Percentiles rank a stretch among this genome's conserved stretches.
phyloP scores from a whole-genome alignment of 1,140 invertebrate species.

The Metopolophium dirhodum region DNA sequence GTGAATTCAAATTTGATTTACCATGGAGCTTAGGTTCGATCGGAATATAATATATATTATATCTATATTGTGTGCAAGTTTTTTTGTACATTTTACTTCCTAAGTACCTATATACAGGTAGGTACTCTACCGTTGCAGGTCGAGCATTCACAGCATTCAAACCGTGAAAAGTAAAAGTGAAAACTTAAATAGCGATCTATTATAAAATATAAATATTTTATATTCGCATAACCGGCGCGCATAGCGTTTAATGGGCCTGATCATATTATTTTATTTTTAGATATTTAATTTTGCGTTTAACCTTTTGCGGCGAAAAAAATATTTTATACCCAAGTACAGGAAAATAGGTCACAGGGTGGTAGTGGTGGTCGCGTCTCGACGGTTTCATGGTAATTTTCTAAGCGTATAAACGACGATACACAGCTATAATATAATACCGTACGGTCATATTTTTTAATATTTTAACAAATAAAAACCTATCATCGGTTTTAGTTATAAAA shows the following conservation, averaged over 20 bases:
- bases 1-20: neutral
- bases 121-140: neutral
- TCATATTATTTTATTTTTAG: neutral
- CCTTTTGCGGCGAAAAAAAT: neutral
- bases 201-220: neutral
- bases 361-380: neutral
- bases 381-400: neutral
- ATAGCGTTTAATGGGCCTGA: neutral
- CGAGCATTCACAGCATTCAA: neutral
- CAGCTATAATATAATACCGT: neutral
- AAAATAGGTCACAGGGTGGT: neutral
- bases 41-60: neutral
- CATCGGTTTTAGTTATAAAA: neutral
- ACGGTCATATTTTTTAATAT: neutral
- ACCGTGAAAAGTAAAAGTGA: neutral
- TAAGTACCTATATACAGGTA: neutral
- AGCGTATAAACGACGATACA: neutral
- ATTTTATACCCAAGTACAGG: neutral
- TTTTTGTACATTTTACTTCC: neutral
- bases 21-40: neutral
- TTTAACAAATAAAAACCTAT: neutral
- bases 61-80: neutral
- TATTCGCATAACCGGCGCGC: neutral
- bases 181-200: neutral
- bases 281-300: constrained; percentile 6